These are phyloP conservation scores for Picathartes gymnocephalus DNA, from an alignment of 2,113 vertebrate genomes.

Conservation along the genomic window DNA sequence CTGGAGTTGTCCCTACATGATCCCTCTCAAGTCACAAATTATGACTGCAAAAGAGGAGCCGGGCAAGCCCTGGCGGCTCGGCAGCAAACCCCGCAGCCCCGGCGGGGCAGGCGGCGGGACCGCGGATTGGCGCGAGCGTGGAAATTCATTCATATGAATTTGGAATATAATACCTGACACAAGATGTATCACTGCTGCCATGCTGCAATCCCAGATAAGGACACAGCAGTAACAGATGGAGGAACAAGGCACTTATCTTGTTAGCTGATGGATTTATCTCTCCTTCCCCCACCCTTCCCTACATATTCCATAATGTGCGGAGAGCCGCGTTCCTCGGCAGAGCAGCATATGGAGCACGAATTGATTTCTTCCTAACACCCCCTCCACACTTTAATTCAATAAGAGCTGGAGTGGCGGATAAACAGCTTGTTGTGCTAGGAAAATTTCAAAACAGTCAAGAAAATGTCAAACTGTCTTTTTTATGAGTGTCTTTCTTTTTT, in stretches of 20 bases:
- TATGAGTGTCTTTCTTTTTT: background rate
- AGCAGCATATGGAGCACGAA: slow-evolving; percentile 72
- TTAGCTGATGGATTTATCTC: slow-evolving; percentile 81
- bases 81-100: background rate
- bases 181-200: slow-evolving; percentile 73
- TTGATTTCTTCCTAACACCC: slow-evolving; percentile 69
- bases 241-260: slow-evolving; percentile 81
- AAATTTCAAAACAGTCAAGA: slow-evolving; percentile 74
- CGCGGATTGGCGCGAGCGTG: slow-evolving; percentile 42
- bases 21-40: background rate
- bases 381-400: slow-evolving; percentile 73
- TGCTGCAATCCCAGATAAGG: slow-evolving; percentile 77
- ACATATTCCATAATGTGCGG: slow-evolving; percentile 74
- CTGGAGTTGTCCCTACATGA: background rate
- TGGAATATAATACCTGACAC: slow-evolving; percentile 80
- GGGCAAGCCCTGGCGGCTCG: background rate
- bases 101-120: slow-evolving; percentile 9
- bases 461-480: slow-evolving; percentile 72
- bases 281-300: slow-evolving; percentile 66
- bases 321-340: slow-evolving; percentile 34
- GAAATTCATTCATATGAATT: slow-evolving; percentile 77
- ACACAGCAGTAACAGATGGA: slow-evolving; percentile 79
- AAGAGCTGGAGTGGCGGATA: slow-evolving; percentile 68
- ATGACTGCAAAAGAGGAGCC: accelerated
- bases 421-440: slow-evolving; percentile 75